Conservation (phyloP, 2,113 vertebrate genomes). For the Psittacula cyanocephala region DNA sequence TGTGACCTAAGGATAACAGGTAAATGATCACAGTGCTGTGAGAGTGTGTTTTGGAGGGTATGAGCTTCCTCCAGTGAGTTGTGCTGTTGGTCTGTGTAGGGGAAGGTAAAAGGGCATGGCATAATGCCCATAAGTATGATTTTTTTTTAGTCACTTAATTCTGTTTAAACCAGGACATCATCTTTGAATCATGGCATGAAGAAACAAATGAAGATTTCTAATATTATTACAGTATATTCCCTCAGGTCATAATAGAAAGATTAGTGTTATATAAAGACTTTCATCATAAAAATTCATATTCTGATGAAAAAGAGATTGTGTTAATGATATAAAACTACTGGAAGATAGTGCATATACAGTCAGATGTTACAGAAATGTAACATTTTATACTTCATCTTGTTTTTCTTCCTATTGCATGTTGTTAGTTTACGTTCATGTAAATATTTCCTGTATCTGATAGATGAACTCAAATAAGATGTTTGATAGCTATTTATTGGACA, state of each 20-base stretch:
- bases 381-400: not conserved
- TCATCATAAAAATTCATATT: slow-evolving; percentile 14
- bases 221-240: not conserved
- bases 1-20: too few relatives aligned
- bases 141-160: not conserved
- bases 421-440: not conserved
- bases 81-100: not conserved
- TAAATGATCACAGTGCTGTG: accelerated
- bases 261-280: slow-evolving; percentile 32
- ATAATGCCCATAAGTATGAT: not conserved
- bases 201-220: slow-evolving; percentile 20
- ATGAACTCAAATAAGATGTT: not conserved
- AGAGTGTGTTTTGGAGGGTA: not conserved
- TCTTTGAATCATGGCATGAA: slow-evolving; percentile 7
- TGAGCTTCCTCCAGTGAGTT: not conserved
- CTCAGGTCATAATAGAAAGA: slow-evolving; percentile 27
- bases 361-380: not conserved
- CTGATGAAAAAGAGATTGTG: slow-evolving; percentile 14
- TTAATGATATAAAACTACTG: not conserved
- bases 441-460: not conserved
- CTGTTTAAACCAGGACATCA: not conserved
- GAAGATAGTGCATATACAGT: not conserved
- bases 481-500: not conserved
- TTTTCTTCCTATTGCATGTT: not conserved
- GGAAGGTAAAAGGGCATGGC: not conserved